These are phyloP conservation scores for Ceratosolen fusciceps DNA, from an alignment of 1,140 invertebrate species.

Conservation along the genomic window DNA sequence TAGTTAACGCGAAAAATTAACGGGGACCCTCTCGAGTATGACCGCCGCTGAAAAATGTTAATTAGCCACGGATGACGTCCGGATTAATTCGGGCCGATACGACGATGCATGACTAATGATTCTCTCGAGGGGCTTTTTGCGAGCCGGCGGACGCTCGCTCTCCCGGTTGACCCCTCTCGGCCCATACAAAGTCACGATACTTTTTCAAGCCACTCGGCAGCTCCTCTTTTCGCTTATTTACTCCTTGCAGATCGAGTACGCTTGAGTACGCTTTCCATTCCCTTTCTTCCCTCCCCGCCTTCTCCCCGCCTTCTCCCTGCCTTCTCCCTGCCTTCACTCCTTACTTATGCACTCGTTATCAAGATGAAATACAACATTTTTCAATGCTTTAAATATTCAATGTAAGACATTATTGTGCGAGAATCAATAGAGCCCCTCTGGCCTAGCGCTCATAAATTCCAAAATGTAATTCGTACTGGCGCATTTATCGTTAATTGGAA, in stretches of 20 bases:
- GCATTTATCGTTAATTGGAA: conserved; percentile 11
- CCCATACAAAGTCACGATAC: neutral
- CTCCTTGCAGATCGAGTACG: neutral
- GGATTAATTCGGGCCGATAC: conserved; percentile 13
- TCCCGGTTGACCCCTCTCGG: too few relatives aligned
- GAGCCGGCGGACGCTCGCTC: neutral
- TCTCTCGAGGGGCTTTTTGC: neutral
- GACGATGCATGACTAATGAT: conserved; percentile 25
- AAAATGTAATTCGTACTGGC: neutral
- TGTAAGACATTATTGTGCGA: neutral
- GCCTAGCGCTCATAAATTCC: neutral
- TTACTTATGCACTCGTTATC: neutral
- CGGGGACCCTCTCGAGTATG: neutral
- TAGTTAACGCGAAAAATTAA: conserved; percentile 4
- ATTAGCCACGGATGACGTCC: neutral
- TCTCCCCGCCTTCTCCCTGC: too few relatives aligned
- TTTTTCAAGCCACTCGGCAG: neutral
- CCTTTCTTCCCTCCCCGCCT: too few relatives aligned
- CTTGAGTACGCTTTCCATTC: too few relatives aligned
- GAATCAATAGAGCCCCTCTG: neutral
- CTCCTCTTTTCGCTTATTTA: neutral
- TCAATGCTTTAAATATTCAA: neutral
- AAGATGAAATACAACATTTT: neutral
- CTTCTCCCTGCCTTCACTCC: too few relatives aligned
- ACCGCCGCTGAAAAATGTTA: conserved; percentile 1